A percentile compares a stretch with the other conserved stretches of the same genome.
Conservation (phyloP, 2,888 invertebrate species). For the Hedya salicella region DNA sequence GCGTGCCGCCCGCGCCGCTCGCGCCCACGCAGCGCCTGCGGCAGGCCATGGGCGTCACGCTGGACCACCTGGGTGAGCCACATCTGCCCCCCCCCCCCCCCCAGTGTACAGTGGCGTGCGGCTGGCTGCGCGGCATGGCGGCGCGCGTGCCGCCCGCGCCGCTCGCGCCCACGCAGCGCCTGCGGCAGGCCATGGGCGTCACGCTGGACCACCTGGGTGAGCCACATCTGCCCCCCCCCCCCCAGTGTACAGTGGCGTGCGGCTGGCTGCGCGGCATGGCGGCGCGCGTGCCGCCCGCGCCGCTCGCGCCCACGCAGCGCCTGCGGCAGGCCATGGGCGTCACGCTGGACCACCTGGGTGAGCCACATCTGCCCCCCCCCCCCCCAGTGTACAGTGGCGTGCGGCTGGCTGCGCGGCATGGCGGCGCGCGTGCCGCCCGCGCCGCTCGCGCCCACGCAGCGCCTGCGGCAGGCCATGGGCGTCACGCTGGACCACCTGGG, state of each 20-base stretch:
- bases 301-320: constrained; percentile 87
- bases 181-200: constrained; percentile 91
- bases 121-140: constrained; percentile 90
- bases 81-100: too few relatives aligned
- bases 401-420: constrained; percentile 80
- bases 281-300: constrained; percentile 89
- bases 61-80: constrained; percentile 65
- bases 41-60: constrained; percentile 90
- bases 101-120: constrained; percentile 84
- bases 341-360: constrained; percentile 77
- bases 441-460: too few relatives aligned
- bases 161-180: constrained; percentile 87
- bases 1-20: constrained; percentile 89
- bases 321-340: constrained; percentile 92
- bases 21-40: constrained; percentile 88
- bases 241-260: constrained; percentile 77
- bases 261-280: constrained; percentile 91
- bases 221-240: constrained; percentile 78
- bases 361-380: too few relatives aligned
- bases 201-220: constrained; percentile 76
- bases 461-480: constrained; percentile 89
- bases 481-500: constrained; percentile 83
- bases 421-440: constrained; percentile 82
- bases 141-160: constrained; percentile 90
- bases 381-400: too few relatives aligned